A percentile compares a stretch with the other conserved stretches of the same genome.
These are phyloP conservation scores for Ondatra zibethicus DNA, from an alignment of 2,113 vertebrate species.

Conservation along the genomic window DNA sequence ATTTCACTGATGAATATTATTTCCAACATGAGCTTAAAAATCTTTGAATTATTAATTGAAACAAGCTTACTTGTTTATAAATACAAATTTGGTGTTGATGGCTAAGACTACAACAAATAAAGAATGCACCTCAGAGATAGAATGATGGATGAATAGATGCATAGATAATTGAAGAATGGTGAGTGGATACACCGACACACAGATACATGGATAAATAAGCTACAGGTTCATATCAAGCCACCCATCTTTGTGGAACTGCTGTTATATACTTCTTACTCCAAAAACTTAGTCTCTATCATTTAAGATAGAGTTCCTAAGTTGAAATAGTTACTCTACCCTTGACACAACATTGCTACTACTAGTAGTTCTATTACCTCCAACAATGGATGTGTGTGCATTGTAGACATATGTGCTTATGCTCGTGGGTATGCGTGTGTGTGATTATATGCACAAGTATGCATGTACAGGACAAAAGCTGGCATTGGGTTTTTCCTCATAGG, in stretches of 20 bases:
- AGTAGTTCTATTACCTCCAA: not conserved
- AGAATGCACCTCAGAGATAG: not conserved
- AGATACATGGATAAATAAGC: too few species aligned
- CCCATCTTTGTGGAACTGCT: not conserved
- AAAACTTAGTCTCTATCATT: not conserved
- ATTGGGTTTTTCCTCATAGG: not conserved
- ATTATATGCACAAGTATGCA: not conserved
- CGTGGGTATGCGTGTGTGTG: too few species aligned
- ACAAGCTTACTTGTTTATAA: not conserved
- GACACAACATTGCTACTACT: not conserved
- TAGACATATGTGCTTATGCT: too few species aligned
- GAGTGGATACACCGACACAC: not conserved
- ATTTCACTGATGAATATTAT: not conserved
- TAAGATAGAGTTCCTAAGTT: not conserved
- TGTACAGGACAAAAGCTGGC: not conserved
- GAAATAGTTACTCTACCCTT: not conserved
- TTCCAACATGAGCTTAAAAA: not conserved
- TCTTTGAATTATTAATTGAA: not conserved
- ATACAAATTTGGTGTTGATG: not conserved
- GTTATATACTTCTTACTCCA: not conserved
- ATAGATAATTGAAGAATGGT: not conserved
- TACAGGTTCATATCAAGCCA: too few species aligned
- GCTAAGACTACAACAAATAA: not conserved
- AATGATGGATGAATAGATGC: not conserved
- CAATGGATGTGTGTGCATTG: not conserved